These are phyloP conservation scores for Epinephelus fuscoguttatus DNA, from an alignment of 2,113 vertebrate genomes.

Conservation along the genomic window DNA sequence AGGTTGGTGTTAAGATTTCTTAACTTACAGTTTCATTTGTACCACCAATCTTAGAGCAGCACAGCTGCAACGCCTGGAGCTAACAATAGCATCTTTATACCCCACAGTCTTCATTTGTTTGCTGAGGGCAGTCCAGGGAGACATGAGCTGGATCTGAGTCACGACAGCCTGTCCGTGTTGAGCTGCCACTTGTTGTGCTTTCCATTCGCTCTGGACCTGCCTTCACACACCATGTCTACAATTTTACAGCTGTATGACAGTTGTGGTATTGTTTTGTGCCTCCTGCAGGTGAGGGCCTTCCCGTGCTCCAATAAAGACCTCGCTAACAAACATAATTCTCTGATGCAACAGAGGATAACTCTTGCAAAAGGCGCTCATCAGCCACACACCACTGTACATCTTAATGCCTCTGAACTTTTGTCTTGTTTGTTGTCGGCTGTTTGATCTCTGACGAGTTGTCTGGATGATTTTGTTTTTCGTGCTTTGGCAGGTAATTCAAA, in stretches of 20 bases:
- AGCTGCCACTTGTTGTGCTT: constrained; percentile 85
- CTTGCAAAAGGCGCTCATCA: constrained; percentile 47
- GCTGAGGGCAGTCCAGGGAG: constrained; percentile 41
- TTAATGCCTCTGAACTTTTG: constrained; percentile 46
- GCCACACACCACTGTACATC: constrained; percentile 36
- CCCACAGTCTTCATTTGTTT: constrained; percentile 63
- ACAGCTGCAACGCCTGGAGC: background rate
- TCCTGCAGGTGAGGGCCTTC: constrained; percentile 79
- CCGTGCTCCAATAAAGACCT: constrained; percentile 39
- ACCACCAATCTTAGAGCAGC: background rate
- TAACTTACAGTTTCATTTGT: background rate
- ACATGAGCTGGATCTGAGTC: constrained; percentile 54
- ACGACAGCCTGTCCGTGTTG: constrained; percentile 73
- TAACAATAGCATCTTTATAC: constrained; percentile 33
- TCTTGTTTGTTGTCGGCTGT: constrained; percentile 56
- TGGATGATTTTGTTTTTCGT: constrained; percentile 52
- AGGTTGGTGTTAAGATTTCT: constrained; percentile 70
- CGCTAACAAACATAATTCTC: constrained; percentile 29
- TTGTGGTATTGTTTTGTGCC: constrained; percentile 73
- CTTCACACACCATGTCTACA: constrained; percentile 56
- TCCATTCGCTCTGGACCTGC: constrained; percentile 83
- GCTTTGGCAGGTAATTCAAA: constrained; percentile 86
- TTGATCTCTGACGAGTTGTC: constrained; percentile 64
- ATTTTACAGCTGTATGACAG: constrained; percentile 80
- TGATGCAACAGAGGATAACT: constrained; percentile 71